Evolutionary conservation across 2,888 invertebrate species (phyloP), one percentile per base, ranked within the genome.

Genomic region (Ochropleura leucogaster): DNA sequence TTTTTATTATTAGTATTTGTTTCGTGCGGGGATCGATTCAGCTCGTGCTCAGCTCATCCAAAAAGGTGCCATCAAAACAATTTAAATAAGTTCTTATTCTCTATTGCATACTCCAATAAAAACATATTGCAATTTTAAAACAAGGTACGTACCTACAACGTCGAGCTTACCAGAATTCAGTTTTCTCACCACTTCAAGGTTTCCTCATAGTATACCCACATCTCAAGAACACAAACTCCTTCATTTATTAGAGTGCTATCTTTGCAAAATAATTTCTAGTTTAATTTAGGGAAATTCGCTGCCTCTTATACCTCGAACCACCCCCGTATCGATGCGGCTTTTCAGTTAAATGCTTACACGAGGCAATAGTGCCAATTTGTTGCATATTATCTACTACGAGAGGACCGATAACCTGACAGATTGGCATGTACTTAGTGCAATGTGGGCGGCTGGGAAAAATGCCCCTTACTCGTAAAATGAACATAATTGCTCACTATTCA

Each of bases 301-400:
- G 2, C 0, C 46, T 68, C 72, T 18, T 4, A 7, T 77, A 14
- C 42, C 70, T 90, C 84, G 63, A 5, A 5, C 86, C 81, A 75
- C 20, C 69, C 81, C 76, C 82, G 88, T 90, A 91, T 91, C 91
- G 88, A 86, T 81, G 93, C 93, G 92, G 93, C 94, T 90, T 92
- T 92, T 91, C 93, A 92, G 90, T 92, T 92, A 90, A 93, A 94
- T 91, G 92, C 91, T 90, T 90, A 89, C 90, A 89, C 89, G 90
- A 90, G 89, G 90, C 93, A 94, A 92, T 92, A 92, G 93, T 93
- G 94, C 93, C 94, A 94, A 95, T 95, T 95, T 95, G 94, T 95
- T 91, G 91, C 91, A 92, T 92, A 94, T 94, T 93, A 94, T 93
- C 93, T 90, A 90, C 91, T 80, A 89, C 85, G 83, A 85, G 72